These are phyloP conservation scores for Oligia strigilis DNA, from an alignment of 2,888 invertebrate genomes.

Conservation along the genomic window DNA sequence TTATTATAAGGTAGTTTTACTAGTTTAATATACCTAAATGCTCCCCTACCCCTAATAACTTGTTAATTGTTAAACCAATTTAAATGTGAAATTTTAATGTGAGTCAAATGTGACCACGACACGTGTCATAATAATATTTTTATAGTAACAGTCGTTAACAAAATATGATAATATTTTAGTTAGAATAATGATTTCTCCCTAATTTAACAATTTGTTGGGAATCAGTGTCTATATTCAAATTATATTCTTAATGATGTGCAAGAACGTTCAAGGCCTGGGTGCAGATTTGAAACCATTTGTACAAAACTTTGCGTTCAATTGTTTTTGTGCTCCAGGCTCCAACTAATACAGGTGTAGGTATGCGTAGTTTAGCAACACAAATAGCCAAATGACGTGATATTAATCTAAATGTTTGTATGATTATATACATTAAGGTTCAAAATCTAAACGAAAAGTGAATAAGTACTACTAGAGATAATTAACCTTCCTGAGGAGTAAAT, in stretches of 20 bases:
- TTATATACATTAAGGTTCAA: neutral
- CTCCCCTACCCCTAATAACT: no score
- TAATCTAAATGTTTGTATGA: conserved; percentile 2
- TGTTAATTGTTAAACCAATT: neutral
- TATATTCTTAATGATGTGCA: conserved; percentile 27
- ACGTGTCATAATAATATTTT: neutral
- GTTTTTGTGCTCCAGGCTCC: conserved; percentile 18
- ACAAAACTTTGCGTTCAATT: conserved; percentile 4
- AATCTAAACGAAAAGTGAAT: neutral
- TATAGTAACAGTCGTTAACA: neutral
- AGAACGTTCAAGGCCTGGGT: conserved; percentile 26
- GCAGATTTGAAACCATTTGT: neutral
- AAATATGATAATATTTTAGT: conserved; percentile 3
- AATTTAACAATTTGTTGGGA: conserved; percentile 24
- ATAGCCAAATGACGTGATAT: conserved; percentile 41
- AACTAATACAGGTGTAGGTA: conserved; percentile 11
- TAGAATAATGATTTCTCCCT: neutral
- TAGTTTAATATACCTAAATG: neutral
- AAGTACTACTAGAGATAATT: neutral
- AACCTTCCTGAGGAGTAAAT: neutral
- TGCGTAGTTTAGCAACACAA: conserved; percentile 33
- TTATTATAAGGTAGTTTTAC: neutral
- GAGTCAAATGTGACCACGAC: neutral
- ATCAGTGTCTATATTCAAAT: conserved; percentile 39
- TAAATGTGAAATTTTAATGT: no score